phyloP scores from a whole-genome alignment of 2,797 vertebrate species.

The Arnoldichthys spilopterus region DNA sequence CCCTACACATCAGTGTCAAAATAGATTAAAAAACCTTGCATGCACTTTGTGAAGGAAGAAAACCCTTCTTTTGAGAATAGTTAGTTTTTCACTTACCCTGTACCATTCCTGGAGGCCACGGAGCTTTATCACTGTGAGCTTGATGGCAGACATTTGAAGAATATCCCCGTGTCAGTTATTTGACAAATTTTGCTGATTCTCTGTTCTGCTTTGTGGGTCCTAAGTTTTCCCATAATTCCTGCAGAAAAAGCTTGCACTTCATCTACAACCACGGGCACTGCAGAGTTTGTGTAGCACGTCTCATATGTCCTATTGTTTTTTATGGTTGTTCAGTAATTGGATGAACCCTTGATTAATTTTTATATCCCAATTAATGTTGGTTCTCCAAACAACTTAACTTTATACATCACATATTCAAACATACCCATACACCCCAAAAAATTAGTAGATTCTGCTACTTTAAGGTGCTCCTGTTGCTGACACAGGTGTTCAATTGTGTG shows the following conservation, averaged over 20 bases:
- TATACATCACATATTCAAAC: not conserved
- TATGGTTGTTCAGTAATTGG: not conserved
- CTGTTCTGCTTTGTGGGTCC: constrained; percentile 57
- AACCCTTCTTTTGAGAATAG: constrained; percentile 26
- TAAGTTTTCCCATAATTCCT: constrained; percentile 49
- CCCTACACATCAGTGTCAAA: constrained; percentile 34
- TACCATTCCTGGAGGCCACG: constrained; percentile 49
- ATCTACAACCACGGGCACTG: constrained; percentile 1
- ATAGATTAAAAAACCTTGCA: constrained; percentile 27
- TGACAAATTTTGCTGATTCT: constrained; percentile 65
- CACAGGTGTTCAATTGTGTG: not conserved
- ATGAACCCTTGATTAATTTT: not conserved
- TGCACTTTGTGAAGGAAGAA: constrained; percentile 23
- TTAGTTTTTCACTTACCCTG: constrained; percentile 33
- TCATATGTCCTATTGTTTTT: not conserved
- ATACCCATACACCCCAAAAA: not conserved
- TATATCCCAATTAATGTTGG: not conserved
- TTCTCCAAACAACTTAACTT: not conserved
- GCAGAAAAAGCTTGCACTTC: constrained; percentile 45
- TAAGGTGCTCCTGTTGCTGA: not conserved
- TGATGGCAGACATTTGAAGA: constrained; percentile 65
- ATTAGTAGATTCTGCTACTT: not conserved
- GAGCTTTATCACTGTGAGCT: constrained; percentile 52
- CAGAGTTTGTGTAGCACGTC: not conserved
- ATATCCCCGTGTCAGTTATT: constrained; percentile 58